Evolutionary conservation across 2,113 vertebrate genomes (phyloP), one percentile per base, ranked within the genome.

Genomic region (Chrysochloris asiatica): DNA sequence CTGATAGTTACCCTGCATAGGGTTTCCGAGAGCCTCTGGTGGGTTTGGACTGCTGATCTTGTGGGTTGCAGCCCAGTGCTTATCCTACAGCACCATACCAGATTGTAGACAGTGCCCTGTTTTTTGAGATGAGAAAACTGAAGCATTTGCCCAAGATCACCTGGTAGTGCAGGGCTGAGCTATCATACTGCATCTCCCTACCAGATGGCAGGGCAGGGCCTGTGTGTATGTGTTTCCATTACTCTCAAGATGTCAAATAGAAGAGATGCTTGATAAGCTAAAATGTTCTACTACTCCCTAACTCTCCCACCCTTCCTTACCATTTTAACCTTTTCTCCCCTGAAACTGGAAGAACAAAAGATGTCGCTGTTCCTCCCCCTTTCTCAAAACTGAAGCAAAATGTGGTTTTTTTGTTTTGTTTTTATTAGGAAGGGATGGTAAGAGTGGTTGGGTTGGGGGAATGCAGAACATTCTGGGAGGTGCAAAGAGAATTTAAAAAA

Each of bases 331-430:
- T 36, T 52, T 65, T 59, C 9, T 54, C 48, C 28, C 43, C 30
- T 1, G 17, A 77, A n/a, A 73, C 17, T 48, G 69, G 43, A 41
- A 41, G 56, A 28, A 65, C 8, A 54, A 14, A 30, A 45, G 45
- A 83, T 33, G 11, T 43, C 54, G 33, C 61, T 43, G 3, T 63
- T 36, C 17, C 41, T 77, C 14, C 77, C 43, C 22, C 43, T 67
- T 59, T 85, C 59, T 91, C 93, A 92, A 52, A 85, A 78, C 14
- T 4, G 26, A 72, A 92, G 41, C 45, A 36, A 24, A 14, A 45
- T 47, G 24, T 13, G 45, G 59, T 30, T 30, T 61, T 61, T 54
- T 61, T 3, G 43, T 13, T 54, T 63, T 28, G 2, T 71, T 73
- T 54, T 24, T 54, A 41, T 89, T 50, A 69, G 4, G 78, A 76